Base-by-base conservation (phyloP, 2,888 invertebrate species). In the Philhelius pedissequus region DNA sequence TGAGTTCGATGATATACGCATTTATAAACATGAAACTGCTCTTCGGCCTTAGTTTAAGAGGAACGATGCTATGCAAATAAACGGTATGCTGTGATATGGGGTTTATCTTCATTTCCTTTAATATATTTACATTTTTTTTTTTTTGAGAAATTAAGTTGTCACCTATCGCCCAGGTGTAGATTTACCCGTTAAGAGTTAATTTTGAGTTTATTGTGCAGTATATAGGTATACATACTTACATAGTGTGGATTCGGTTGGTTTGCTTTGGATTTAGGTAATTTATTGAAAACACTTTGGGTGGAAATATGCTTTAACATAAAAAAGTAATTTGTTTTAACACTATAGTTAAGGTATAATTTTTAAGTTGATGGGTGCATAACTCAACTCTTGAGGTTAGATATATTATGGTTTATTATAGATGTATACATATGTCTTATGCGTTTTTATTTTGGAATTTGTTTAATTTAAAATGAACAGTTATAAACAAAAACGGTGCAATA, bases 1-100 rank as follows among this genome's bases (percentile, higher is more conserved):
- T 84, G 80, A 84, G 80, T 80, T 64, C 66, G 75, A 84, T 84
- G 84, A 84, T 84, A 84, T 80, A 84, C 66, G 80, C 80, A 84
- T 75, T 84, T 76, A 80, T 84, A 83, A 84, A 84, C 84, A 80
- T 76, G 80, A 45, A 80, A 78, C 80, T 76, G 80, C 84, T 84
- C 74, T 84, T 71, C 70, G 66, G 60, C 45, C 27, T 30, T 45
- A 73, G 8, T 64, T 25, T 48, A 35, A 60, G 60, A 76, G 71
- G 71, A 66, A 68, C 70, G 68, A 48, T 32, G 48, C 69, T 66
- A 35, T 54, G 52, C 58, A 64, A 62, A 74, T 50, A 64, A 80
- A 84, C 80, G 75, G 75, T 76, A 71, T 80, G 68, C 60, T 76
- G 58, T 70, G 79, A 58, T 69, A 64, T 70, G 58, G 75, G 71